Evolutionary conservation across 2,113 vertebrate genomes (phyloP).

Genomic region (Lasiurus cinereus): DNA sequence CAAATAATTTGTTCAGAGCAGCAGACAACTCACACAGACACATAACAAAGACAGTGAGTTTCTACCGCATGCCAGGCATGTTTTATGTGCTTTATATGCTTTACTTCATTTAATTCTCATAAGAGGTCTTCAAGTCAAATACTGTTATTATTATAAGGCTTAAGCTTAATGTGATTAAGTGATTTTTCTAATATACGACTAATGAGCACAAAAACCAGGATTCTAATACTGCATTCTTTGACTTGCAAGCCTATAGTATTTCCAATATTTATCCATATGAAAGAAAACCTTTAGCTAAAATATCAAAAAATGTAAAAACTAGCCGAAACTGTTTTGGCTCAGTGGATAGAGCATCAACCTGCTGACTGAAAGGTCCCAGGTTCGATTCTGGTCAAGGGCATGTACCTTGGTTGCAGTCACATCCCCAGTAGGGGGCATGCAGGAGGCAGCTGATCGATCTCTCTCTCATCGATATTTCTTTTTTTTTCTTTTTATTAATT

Average conservation of each 20-base stretch:
- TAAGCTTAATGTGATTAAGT: background rate
- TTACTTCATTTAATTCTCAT: conserved; percentile 15
- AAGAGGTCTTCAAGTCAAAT: conserved; percentile 7
- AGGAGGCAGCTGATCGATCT: no score
- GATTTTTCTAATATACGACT: background rate
- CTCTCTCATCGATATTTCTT: no score
- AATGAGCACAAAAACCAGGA: conserved; percentile 11
- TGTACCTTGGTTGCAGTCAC: no score
- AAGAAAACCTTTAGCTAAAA: conserved; percentile 1
- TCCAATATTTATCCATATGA: background rate
- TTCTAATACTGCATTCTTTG: background rate
- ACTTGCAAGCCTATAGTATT: background rate
- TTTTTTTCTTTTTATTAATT: no score
- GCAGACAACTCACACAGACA: background rate
- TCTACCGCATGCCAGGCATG: background rate
- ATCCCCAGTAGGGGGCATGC: no score
- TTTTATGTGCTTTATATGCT: background rate
- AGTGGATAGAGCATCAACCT: no score
- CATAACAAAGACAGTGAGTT: background rate
- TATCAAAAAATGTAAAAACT: background rate
- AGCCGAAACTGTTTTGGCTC: no score
- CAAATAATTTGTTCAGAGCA: background rate
- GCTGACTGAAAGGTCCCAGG: no score
- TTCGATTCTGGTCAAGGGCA: no score
- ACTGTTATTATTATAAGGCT: background rate